Evolutionary conservation across 2,888 invertebrate genomes (phyloP), one percentile per base, ranked within the genome.

Genomic region (Belgica antarctica): DNA sequence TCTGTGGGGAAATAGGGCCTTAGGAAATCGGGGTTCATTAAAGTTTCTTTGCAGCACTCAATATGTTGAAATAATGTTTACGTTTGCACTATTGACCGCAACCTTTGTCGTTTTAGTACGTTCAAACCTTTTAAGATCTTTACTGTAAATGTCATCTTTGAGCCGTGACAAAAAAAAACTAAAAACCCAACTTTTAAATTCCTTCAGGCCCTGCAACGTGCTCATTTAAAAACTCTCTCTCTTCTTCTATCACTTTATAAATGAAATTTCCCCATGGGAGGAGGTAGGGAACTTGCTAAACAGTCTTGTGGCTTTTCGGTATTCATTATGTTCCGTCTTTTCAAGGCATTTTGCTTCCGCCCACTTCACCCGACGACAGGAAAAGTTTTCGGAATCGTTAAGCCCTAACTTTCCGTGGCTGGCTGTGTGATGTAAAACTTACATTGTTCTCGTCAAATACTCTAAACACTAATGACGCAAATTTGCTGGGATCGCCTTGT

Each of bases 371-470:
- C 15, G n/a, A n/a, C n/a, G 41, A 41, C n/a, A 41, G 41, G 41
- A n/a, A n/a, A n/a, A n/a, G 41, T 41, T n/a, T 41, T 41, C 10
- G 31, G 31, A 10, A 12, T 41, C n/a, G 15, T 41, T 15, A 15
- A n/a, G 10, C 10, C 41, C 41, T 41, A n/a, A 41, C 41, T 5
- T 41, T 10, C 41, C 41, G n/a, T n/a, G 41, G 15, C n/a, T 41
- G 10, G n/a, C n/a, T 41, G 12, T 41, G 10, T 15, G n/a, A n/a
- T 10, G 41, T 4, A n/a, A 41, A 75, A 86, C 92, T 90, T 82
- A 97, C 97, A 82, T 95, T 95, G 81, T 98, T 97, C 83, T 96
- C 95, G 81, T 98, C 97, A 82, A 98, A 98, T 69, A 98, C 98
- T 78, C 96, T 90, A 85, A 98, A 98, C 72, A 98, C 97, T 77